Evolutionary conservation across 1,140 invertebrate species (phyloP).

Genomic region (Hylyphantes graminicola): DNA sequence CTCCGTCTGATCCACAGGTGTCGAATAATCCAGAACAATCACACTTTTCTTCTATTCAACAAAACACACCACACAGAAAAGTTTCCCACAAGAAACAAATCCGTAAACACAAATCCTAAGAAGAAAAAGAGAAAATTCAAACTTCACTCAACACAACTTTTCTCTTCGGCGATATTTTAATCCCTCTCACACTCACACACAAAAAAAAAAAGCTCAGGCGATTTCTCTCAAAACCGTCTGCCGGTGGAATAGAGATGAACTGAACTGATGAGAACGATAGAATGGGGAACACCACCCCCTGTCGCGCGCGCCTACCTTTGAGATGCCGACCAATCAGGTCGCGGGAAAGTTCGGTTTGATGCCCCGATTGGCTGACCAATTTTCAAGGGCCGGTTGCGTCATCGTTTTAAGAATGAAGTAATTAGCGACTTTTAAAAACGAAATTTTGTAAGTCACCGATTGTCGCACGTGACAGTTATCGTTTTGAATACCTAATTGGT

Average conservation of each 20-base stretch:
- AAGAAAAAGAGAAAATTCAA: too few relatives aligned
- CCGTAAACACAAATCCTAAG: conserved; percentile 14
- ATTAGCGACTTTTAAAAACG: too few relatives aligned
- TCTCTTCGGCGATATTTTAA: too few relatives aligned
- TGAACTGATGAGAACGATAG: neutral
- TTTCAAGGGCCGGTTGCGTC: conserved; percentile 26
- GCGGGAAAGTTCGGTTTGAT: conserved; percentile 28
- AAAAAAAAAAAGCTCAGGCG: neutral
- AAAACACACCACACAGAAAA: conserved; percentile 23
- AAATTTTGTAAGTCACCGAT: too few relatives aligned
- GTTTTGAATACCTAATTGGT: too few relatives aligned
- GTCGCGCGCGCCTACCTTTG: conserved; percentile 34
- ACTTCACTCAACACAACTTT: too few relatives aligned
- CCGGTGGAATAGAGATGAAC: conserved; percentile 9
- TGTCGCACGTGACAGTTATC: too few relatives aligned
- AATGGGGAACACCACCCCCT: conserved; percentile 14
- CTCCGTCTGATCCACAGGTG: conserved; percentile 31
- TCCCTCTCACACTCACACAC: too few relatives aligned
- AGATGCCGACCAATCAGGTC: neutral
- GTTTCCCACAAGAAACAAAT: conserved; percentile 12
- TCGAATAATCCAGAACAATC: conserved; percentile 15
- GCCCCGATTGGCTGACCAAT: conserved; percentile 11
- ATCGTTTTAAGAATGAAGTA: neutral
- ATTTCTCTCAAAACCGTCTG: neutral
- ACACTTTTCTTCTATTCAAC: neutral